Evolutionary conservation across 1,140 invertebrate species (phyloP).

Genomic region (Danaus melanippus): DNA sequence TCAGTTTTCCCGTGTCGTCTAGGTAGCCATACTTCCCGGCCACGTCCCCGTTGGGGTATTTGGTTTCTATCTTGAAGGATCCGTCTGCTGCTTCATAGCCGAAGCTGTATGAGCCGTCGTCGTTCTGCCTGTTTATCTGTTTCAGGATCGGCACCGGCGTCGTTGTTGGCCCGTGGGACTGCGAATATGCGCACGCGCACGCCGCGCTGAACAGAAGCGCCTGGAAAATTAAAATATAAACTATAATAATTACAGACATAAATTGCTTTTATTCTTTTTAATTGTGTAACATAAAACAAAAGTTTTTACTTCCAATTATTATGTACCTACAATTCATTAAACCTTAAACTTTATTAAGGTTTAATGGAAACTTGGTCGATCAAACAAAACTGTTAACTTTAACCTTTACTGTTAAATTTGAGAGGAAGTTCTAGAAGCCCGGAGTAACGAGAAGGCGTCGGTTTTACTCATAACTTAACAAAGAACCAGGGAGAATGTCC

Average conservation of each 20-base stretch:
- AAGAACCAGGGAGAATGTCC: conserved; percentile 19
- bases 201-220: conserved; percentile 36
- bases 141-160: conserved; percentile 81
- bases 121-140: conserved; percentile 84
- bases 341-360: too few relatives aligned
- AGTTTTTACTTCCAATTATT: too few relatives aligned
- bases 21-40: conserved; percentile 88
- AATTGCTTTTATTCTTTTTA: too few relatives aligned
- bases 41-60: conserved; percentile 85
- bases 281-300: too few relatives aligned
- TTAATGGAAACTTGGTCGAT: too few relatives aligned
- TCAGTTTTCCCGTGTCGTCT: conserved; percentile 81
- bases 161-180: conserved; percentile 56
- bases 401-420: conserved; percentile 13
- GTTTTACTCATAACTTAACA: conserved; percentile 7
- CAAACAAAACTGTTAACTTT: not conserved
- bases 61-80: conserved; percentile 93
- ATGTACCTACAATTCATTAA: too few relatives aligned
- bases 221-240: conserved; percentile 28
- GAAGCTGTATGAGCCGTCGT: conserved; percentile 89
- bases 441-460: conserved; percentile 14
- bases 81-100: conserved; percentile 92
- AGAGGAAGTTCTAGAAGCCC: conserved; percentile 15
- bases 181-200: conserved; percentile 30
- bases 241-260: too few relatives aligned